These are phyloP conservation scores for Myotis brandtii DNA, from an alignment of 2,113 vertebrate species.

Conservation along the genomic window DNA sequence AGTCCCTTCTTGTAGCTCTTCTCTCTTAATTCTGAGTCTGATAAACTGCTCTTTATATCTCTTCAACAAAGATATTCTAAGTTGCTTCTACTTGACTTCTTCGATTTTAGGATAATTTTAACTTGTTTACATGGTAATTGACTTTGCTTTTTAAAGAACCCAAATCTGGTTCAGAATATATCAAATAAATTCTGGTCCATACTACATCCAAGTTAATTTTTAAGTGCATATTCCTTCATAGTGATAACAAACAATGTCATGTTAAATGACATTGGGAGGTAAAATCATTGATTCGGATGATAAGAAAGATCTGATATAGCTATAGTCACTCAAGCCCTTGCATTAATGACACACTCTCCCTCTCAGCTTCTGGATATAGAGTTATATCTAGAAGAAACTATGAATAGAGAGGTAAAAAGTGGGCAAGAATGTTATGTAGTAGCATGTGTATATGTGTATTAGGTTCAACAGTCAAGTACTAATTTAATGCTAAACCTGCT, in stretches of 20 bases:
- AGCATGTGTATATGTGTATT: not conserved
- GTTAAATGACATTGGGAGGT: not conserved
- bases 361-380: not conserved
- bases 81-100: not conserved
- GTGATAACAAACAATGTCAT: not conserved
- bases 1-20: not conserved
- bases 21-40: not conserved
- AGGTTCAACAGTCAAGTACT: not conserved
- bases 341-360: not conserved
- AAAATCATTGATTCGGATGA: not conserved
- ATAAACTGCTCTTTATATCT: not conserved
- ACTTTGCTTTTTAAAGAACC: constrained; percentile 1
- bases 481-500: constrained; percentile 34
- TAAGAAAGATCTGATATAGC: not conserved
- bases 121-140: not conserved
- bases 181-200: not conserved
- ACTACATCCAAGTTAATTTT: not conserved
- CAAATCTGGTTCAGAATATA: not conserved
- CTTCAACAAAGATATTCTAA: not conserved
- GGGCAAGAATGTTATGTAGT: not conserved
- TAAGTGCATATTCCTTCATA: constrained; percentile 8
- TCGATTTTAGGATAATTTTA: not conserved
- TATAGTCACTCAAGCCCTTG: not conserved
- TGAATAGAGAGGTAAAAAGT: not conserved
- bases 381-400: not conserved